Conservation (phyloP, 1,140 invertebrate species). For the Drosophila mojavensis region DNA sequence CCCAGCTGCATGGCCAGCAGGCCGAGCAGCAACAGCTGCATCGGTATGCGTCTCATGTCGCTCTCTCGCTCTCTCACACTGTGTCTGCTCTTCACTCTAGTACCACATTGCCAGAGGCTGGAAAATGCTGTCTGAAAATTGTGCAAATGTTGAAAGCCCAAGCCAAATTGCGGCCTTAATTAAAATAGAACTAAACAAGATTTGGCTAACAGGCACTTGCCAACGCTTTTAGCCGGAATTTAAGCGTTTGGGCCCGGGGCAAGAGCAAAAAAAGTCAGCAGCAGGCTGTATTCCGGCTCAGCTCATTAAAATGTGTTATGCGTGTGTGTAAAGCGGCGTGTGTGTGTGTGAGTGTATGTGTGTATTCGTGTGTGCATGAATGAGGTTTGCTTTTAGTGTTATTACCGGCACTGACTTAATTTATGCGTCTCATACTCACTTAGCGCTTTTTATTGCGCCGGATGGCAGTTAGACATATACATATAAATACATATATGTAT, state of each 20-base stretch:
- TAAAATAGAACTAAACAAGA: constrained; percentile 47
- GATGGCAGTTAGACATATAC: constrained; percentile 29
- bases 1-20: constrained; percentile 49
- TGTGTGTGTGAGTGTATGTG: background rate
- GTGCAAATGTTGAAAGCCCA: constrained; percentile 15
- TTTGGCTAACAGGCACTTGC: constrained; percentile 17
- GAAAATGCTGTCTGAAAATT: constrained; percentile 5
- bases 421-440: constrained; percentile 26
- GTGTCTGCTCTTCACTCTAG: constrained; percentile 26
- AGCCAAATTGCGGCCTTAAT: constrained; percentile 49
- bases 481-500: constrained; percentile 4
- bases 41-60: constrained; percentile 68
- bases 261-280: background rate
- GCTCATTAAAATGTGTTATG: constrained; percentile 33
- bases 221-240: constrained; percentile 7
- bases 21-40: constrained; percentile 74
- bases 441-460: constrained; percentile 24
- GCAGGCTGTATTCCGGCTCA: background rate
- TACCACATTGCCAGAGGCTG: constrained; percentile 45
- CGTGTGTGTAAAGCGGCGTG: background rate
- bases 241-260: constrained; percentile 18
- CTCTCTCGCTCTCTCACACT: background rate
- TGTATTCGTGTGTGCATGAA: background rate
- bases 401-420: constrained; percentile 39
- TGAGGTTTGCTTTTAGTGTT: constrained; percentile 31